Base-by-base conservation (phyloP, 2,113 vertebrate species). In the Acrocephalus arundinaceus region DNA sequence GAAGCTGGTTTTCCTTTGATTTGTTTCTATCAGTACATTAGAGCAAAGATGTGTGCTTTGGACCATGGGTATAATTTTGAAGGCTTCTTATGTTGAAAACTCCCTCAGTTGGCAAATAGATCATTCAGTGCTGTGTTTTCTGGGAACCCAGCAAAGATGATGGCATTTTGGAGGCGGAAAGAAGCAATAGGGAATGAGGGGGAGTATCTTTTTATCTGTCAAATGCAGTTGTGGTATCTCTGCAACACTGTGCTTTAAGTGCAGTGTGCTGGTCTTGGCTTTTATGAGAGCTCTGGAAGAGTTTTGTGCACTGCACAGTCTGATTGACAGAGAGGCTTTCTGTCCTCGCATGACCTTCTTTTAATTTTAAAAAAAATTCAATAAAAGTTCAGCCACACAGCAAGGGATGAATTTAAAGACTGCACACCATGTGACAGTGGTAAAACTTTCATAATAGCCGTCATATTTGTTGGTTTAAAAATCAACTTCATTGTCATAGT, bases 401-500 rank as follows among this genome's bases (percentile, higher is more conserved):
- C 92, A 93, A 95, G 95, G 91, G 95, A 95, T 94, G 95, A 89
- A 96, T 97, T 95, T 96, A 96, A 96, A 97, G 90, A 90, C 93
- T 97, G 95, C 91, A 89, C 92, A 96, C 93, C 93, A 95, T 96
- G 92, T 95, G 96, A 97, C 94, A 96, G 93, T 96, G 94, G 89
- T 95, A 95, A 96, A 97, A 94, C 96, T 96, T 97, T 96, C 96
- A 96, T 96, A 96, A 96, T 94, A 96, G 94, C 84, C 80, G 0
- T 96, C 94, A 97, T 95, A 96, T 96, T 96, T 97, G 96, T 97
- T 97, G 94, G 95, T 97, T 97, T 96, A 92, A 96, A 97, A 95
- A 94, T 96, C 91, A 92, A 61, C 92, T 96, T 97, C 96, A 95
- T 97, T 97, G 95, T 97, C 93, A 89, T 59, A 94, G 92, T 93